Base-by-base conservation (phyloP, 2,888 invertebrate species). In the Caradrina kadenii region DNA sequence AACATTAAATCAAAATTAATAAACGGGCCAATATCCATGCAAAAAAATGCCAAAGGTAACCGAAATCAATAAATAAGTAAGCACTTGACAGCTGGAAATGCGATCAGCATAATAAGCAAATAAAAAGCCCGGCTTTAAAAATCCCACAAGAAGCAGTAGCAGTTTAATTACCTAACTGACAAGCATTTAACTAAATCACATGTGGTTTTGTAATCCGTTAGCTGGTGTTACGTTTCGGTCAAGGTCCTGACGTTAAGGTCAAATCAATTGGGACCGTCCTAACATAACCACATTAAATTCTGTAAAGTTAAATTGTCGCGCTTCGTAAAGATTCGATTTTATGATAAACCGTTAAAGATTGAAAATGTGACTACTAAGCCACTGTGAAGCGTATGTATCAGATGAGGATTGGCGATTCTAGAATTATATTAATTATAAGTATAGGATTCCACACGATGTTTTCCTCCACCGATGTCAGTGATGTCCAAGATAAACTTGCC, bases 201-300 rank as follows among this genome's bases (percentile, higher is more conserved):
- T 13, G 69, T 54, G 64, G 72, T 76, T 80, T 71, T 53, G 61
- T 81, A 64, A 81, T 64, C 45, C 58, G 62, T 52, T 8, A 31
- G 13, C 15, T 31, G 54, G 61, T 66, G 52, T 76, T 48, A 76
- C 53, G 48, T 80, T 64, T 49, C 66, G 50, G 62, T 71, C 76
- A 31, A 64, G 64, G 62, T 69, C 73, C 73, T 62, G 26, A 59
- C 58, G 42, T 55, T 64, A 72, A 77, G 64, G 78, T 61, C 67
- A 73, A 68, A 26, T 48, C 39, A 26, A 48, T 59, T 63, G 31
- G 52, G 50, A 75, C n/a, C 39, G 42, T 50, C 62, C 11, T 56
- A 72, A 62, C 42, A 45, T 58, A 48, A 59, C 48, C 58, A 55
- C 26, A n/a, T 54, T 31, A 42, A 31, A 54, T 45, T 22, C 31